phyloP scores from a whole-genome alignment of 2,888 invertebrate species.

The Drosophila kanekoi region DNA sequence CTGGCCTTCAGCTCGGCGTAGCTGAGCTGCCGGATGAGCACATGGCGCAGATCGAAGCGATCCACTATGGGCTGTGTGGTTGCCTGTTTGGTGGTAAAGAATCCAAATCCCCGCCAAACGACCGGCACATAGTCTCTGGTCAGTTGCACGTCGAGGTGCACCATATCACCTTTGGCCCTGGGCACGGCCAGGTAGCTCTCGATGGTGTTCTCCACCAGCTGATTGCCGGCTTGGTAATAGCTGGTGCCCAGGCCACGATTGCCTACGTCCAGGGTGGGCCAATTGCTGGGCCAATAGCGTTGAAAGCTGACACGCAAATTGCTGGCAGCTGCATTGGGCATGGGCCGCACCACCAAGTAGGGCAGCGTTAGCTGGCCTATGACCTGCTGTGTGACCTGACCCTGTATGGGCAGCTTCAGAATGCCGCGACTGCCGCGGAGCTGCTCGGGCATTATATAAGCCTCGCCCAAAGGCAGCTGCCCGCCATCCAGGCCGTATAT shows the following conservation, averaged over 20 bases:
- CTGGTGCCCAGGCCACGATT: constrained; percentile 97
- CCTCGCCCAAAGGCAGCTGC: constrained; percentile 88
- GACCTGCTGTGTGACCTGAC: constrained; percentile 89
- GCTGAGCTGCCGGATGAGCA: constrained; percentile 96
- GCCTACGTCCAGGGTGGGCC: constrained; percentile 96
- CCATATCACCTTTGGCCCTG: constrained; percentile 96
- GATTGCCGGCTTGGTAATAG: constrained; percentile 90
- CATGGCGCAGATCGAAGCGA: constrained; percentile 92
- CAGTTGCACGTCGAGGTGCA: constrained; percentile 99
- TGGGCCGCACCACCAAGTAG: constrained; percentile 86
- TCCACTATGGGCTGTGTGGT: constrained; percentile 87
- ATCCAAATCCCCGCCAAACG: constrained; percentile 96
- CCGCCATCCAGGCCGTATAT: constrained; percentile 46
- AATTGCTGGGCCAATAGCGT: constrained; percentile 93
- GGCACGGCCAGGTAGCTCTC: constrained; percentile 96
- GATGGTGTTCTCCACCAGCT: constrained; percentile 94
- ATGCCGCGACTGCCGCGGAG: constrained; percentile 90
- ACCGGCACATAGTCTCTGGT: constrained; percentile 97
- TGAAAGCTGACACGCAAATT: constrained; percentile 92
- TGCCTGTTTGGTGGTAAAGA: constrained; percentile 88
- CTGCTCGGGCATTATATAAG: constrained; percentile 92
- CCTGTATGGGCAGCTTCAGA: constrained; percentile 88
- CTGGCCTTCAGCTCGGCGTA: constrained; percentile 94
- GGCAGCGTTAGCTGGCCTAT: constrained; percentile 90
- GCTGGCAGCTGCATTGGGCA: constrained; percentile 85